These are phyloP conservation scores for Blastobasis adustella DNA, from an alignment of 2,888 invertebrate genomes.

Conservation along the genomic window DNA sequence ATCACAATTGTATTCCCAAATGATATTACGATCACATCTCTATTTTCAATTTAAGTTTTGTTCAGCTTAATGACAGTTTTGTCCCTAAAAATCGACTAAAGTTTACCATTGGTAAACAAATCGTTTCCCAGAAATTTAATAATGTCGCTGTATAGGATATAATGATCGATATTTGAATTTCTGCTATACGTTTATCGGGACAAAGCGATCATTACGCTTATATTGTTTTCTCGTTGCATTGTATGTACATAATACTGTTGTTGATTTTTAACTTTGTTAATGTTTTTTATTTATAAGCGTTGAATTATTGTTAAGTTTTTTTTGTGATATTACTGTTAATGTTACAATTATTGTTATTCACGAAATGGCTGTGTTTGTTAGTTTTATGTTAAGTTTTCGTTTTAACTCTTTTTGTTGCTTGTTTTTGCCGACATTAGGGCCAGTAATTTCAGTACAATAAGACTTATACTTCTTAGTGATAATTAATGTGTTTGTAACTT, in stretches of 20 bases:
- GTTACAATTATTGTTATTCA: conserved; percentile 10
- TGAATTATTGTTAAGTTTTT: conserved; percentile 66
- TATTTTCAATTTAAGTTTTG: no score
- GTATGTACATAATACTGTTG: conserved; percentile 20
- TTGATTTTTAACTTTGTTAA: conserved; percentile 25
- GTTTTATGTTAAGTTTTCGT: conserved; percentile 74
- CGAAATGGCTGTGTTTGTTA: conserved; percentile 70
- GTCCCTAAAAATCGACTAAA: not conserved
- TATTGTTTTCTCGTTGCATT: conserved; percentile 26
- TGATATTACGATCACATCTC: no score
- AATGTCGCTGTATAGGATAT: no score
- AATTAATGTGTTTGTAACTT: conserved; percentile 16
- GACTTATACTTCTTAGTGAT: not conserved
- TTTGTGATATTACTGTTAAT: conserved; percentile 52
- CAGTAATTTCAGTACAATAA: conserved; percentile 10
- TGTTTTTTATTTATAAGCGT: conserved; percentile 39
- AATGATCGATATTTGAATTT: no score
- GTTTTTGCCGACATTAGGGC: conserved; percentile 65
- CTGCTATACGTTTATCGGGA: conserved; percentile 22
- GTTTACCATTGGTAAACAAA: no score
- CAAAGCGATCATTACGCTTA: conserved; percentile 51
- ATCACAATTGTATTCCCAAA: no score
- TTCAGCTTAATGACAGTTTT: conserved; percentile 7
- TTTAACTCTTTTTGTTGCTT: conserved; percentile 55
- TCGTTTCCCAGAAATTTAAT: no score